Evolutionary conservation across 2,797 vertebrate species (phyloP).

Genomic region (Trematomus bernacchii): DNA sequence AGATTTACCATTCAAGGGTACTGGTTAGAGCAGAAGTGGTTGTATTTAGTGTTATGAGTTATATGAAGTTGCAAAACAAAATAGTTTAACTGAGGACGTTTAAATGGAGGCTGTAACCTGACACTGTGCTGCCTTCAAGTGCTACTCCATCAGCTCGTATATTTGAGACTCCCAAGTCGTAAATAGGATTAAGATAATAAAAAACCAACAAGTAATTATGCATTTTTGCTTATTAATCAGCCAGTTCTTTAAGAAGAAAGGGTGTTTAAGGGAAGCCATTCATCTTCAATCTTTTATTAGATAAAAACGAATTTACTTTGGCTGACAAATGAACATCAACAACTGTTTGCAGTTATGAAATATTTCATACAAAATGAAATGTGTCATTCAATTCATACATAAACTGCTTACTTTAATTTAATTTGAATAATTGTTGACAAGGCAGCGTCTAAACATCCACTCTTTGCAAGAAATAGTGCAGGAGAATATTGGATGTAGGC

Average conservation of each 20-base stretch:
- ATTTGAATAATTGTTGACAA: neutral
- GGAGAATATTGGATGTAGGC: neutral
- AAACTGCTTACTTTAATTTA: neutral
- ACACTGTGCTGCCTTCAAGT: slow-evolving; percentile 24
- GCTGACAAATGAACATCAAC: neutral
- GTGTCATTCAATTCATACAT: neutral
- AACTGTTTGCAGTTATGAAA: neutral
- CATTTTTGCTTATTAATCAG: neutral
- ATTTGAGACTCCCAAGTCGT: accelerated
- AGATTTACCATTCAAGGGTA: accelerated
- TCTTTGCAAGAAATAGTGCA: neutral
- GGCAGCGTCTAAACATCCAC: neutral
- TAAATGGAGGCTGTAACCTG: neutral
- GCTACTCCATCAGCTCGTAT: neutral
- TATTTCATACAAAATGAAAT: neutral
- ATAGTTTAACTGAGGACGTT: neutral
- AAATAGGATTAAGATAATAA: neutral
- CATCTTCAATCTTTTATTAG: neutral
- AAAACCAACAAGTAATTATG: neutral
- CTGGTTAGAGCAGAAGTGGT: neutral
- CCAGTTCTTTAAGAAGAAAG: neutral
- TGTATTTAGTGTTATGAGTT: neutral
- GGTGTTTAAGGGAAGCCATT: neutral
- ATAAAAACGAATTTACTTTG: neutral
- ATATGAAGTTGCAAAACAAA: neutral